These are phyloP conservation scores for Trichoplusia ni DNA, from an alignment of 1,140 invertebrate genomes.

Conservation along the genomic window DNA sequence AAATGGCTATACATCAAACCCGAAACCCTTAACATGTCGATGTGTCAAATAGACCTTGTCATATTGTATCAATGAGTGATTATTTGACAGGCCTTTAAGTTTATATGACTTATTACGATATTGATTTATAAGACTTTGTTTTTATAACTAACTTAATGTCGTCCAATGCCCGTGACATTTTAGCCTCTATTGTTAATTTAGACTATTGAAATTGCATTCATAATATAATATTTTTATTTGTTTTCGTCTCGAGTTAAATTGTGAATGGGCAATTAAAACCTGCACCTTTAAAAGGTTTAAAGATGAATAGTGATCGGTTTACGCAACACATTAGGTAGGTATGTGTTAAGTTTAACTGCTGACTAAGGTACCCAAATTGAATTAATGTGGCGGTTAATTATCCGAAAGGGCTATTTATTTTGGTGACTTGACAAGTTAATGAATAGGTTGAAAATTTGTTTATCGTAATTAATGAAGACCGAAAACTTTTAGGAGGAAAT, in stretches of 20 bases:
- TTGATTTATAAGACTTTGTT: neutral
- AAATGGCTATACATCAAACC: no score
- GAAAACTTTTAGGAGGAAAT: no score
- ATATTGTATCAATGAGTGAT: no score
- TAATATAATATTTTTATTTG: neutral
- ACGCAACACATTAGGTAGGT: neutral
- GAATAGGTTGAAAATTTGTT: neutral
- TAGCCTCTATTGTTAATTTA: neutral
- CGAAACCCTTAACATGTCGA: no score
- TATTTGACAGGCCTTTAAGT: no score
- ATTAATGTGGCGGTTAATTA: neutral
- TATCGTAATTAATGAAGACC: neutral
- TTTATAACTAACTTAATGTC: neutral
- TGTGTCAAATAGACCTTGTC: no score
- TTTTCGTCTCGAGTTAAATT: neutral
- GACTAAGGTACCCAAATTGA: constrained; percentile 1
- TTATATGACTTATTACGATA: no score
- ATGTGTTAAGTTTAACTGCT: neutral
- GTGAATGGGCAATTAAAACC: constrained; percentile 7
- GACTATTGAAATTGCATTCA: neutral
- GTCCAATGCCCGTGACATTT: constrained; percentile 8
- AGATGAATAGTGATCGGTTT: neutral
- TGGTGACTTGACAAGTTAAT: neutral
- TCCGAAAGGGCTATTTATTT: neutral
- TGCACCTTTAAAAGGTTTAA: constrained; percentile 1